phyloP scores from a whole-genome alignment of 1,140 invertebrate genomes.

The Anadara kagoshimensis region DNA sequence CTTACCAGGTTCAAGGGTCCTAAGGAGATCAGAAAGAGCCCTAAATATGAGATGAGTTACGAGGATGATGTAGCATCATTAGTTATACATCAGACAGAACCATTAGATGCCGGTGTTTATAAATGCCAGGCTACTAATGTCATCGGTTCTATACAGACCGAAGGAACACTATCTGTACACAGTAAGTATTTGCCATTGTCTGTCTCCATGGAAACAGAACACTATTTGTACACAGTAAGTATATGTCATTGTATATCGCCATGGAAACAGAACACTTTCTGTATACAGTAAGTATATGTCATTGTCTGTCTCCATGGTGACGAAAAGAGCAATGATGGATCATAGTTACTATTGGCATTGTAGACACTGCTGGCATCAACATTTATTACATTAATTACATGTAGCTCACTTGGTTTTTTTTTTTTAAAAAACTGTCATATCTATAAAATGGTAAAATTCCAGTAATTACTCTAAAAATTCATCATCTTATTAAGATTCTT shows the following conservation, averaged over 20 bases:
- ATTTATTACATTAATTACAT: too few relatives aligned
- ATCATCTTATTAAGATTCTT: too few relatives aligned
- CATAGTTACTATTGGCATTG: too few relatives aligned
- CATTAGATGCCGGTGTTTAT: slow-evolving; percentile 69
- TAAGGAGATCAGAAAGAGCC: slow-evolving; percentile 66
- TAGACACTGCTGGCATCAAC: too few relatives aligned
- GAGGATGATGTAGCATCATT: slow-evolving; percentile 68
- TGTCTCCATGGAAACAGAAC: background rate
- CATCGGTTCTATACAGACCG: slow-evolving; percentile 67
- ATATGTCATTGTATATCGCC: background rate
- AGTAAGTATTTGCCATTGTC: slow-evolving; percentile 62
- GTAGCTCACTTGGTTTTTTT: too few relatives aligned
- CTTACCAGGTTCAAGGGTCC: slow-evolving; percentile 65
- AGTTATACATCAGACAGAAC: slow-evolving; percentile 67
- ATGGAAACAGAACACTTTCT: slow-evolving; percentile 52
- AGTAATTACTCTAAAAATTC: too few relatives aligned
- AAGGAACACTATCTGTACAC: slow-evolving; percentile 68
- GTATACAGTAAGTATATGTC: slow-evolving; percentile 69
- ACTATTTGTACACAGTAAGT: slow-evolving; percentile 70
- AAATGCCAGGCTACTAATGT: slow-evolving; percentile 65
- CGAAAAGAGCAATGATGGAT: too few relatives aligned
- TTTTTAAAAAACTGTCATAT: too few relatives aligned
- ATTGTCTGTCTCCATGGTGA: background rate
- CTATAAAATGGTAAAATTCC: too few relatives aligned
- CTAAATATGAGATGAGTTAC: slow-evolving; percentile 71